Evolutionary conservation across 1,140 invertebrate genomes (phyloP).

Genomic region (Bombyx mori): DNA sequence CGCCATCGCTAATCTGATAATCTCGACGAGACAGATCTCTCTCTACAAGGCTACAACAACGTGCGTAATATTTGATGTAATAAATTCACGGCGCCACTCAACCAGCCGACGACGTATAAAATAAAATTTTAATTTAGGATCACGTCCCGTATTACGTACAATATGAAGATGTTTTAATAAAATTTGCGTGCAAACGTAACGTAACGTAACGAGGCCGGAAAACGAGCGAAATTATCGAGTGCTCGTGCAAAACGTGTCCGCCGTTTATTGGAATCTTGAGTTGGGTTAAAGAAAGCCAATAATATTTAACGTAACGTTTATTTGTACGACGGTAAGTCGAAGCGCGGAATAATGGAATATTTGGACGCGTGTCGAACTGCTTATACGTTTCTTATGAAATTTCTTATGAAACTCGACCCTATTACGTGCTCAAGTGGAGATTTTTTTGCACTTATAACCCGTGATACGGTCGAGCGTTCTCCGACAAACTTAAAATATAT

Average conservation of each 20-base stretch:
- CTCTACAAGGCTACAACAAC: neutral
- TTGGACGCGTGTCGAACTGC: conserved; percentile 2
- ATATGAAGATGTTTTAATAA: conserved; percentile 7
- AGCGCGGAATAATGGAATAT: conserved; percentile 1
- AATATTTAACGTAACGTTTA: neutral
- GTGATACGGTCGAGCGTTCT: too few relatives aligned
- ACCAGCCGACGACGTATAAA: conserved; percentile 1
- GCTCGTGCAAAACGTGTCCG: neutral
- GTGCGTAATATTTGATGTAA: conserved; percentile 8
- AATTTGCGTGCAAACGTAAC: neutral
- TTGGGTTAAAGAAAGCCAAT: conserved; percentile 1
- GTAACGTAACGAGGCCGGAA: too few relatives aligned
- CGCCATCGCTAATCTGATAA: neutral
- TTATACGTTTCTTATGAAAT: neutral
- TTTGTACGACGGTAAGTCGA: neutral
- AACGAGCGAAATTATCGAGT: neutral
- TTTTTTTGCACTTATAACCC: neutral
- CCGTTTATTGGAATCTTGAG: neutral
- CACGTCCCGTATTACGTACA: conserved; percentile 2
- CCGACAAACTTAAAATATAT: too few relatives aligned
- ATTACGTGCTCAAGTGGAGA: conserved; percentile 1
- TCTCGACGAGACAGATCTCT: neutral
- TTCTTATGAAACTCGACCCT: neutral
- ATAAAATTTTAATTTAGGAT: conserved; percentile 3
- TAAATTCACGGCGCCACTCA: conserved; percentile 3